phyloP scores from a whole-genome alignment of 1,140 invertebrate species.

The Melipona quadrifasciata region DNA sequence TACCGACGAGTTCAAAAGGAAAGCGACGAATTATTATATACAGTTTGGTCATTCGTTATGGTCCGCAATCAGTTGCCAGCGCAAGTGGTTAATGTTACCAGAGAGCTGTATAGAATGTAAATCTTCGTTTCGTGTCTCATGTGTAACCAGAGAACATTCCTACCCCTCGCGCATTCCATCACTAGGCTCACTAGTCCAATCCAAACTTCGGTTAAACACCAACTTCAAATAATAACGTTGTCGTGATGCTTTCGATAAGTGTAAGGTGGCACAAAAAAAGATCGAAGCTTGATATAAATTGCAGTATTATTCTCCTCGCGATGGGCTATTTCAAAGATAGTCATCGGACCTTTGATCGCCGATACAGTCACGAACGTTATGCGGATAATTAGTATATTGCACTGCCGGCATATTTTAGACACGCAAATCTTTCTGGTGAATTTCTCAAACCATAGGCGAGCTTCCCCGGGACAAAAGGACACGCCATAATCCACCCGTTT shows the following conservation, averaged over 20 bases:
- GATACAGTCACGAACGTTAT: constrained; percentile 22
- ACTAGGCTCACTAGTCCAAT: not conserved
- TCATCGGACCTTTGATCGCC: constrained; percentile 19
- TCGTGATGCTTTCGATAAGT: constrained; percentile 6
- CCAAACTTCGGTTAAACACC: not conserved
- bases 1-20: no score
- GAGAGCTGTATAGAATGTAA: not conserved
- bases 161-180: not conserved
- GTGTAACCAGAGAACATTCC: not conserved
- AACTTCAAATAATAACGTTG: constrained; percentile 12
- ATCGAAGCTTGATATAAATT: not conserved
- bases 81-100: no score
- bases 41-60: no score
- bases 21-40: no score
- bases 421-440: not conserved
- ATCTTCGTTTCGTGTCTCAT: not conserved
- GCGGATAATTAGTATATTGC: constrained; percentile 8
- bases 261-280: not conserved
- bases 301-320: not conserved
- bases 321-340: constrained; percentile 13
- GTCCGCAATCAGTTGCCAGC: no score
- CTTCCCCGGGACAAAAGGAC: not conserved
- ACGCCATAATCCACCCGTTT: not conserved
- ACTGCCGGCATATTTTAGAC: not conserved
- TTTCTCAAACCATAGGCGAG: not conserved